Percentiles rank a stretch among this genome's conserved stretches.
phyloP scores from a whole-genome alignment of 2,113 vertebrate species.

The Tragelaphus scriptus region DNA sequence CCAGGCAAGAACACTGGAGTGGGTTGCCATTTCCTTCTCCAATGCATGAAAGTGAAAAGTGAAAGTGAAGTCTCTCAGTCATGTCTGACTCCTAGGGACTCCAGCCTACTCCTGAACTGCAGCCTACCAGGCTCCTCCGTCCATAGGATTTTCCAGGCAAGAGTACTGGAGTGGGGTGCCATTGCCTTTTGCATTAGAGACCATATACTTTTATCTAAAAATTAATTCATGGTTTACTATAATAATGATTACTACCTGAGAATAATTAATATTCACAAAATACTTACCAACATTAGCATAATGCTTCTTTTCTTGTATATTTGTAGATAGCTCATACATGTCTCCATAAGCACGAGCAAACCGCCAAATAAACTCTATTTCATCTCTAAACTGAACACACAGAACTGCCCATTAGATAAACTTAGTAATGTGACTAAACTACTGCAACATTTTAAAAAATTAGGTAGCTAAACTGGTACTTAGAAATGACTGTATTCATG shows the following conservation, averaged over 20 bases:
- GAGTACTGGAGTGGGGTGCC: no score
- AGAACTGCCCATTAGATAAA: slow-evolving; percentile 6
- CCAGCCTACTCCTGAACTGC: no score
- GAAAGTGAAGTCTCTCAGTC: no score
- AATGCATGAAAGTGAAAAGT: no score
- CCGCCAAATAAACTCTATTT: slow-evolving; percentile 89
- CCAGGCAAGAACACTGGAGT: no score
- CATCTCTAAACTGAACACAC: slow-evolving; percentile 85
- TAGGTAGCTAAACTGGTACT: neutral
- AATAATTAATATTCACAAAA: slow-evolving; percentile 36
- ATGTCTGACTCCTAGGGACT: no score
- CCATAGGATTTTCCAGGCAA: no score
- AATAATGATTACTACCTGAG: neutral
- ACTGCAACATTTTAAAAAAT: neutral
- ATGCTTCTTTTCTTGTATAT: slow-evolving; percentile 87
- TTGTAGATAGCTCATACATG: slow-evolving; percentile 85
- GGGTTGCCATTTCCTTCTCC: no score
- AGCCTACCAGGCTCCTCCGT: no score
- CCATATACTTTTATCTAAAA: neutral
- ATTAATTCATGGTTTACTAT: neutral
- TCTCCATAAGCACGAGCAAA: slow-evolving; percentile 90
- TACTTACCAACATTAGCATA: slow-evolving; percentile 87
- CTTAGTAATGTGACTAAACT: neutral
- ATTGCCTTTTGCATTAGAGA: neutral
- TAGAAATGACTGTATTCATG: neutral